Evolutionary conservation across 2,888 invertebrate species (phyloP).

Genomic region (Leptinotarsa rubiginosa): DNA sequence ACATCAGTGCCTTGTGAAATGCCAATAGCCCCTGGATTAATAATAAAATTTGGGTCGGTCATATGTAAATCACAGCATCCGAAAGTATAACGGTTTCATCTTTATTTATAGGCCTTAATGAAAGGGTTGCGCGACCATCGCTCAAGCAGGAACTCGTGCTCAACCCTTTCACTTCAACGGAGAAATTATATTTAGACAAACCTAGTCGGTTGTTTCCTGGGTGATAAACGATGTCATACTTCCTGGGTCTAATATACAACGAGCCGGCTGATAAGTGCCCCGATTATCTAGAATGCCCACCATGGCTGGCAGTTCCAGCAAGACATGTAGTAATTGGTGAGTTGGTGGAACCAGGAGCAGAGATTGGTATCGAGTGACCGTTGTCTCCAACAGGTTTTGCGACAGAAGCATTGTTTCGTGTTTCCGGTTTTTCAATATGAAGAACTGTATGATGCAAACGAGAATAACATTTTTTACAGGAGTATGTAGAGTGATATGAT

Average conservation of each 20-base stretch:
- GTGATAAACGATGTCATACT: constrained; percentile 12
- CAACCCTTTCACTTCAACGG: constrained; percentile 9
- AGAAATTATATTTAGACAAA: background rate
- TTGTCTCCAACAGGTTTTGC: no score
- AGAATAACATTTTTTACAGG: background rate
- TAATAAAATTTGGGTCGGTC: background rate
- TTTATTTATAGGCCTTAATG: background rate
- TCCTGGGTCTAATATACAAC: background rate
- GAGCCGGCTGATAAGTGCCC: background rate
- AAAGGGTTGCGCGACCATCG: background rate
- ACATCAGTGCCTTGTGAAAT: background rate
- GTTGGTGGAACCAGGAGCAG: no score
- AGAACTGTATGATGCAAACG: no score
- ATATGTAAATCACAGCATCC: constrained; percentile 7
- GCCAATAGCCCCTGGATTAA: background rate
- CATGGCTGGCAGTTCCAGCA: background rate
- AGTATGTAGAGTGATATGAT: background rate
- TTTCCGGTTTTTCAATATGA: no score
- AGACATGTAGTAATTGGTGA: no score
- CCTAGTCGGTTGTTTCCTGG: background rate
- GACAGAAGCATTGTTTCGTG: no score
- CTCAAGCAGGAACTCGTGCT: background rate
- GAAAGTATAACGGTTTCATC: background rate
- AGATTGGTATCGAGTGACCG: no score
- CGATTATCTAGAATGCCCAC: background rate